phyloP scores from a whole-genome alignment of 1,140 invertebrate species.

The Drosophila gunungcola region DNA sequence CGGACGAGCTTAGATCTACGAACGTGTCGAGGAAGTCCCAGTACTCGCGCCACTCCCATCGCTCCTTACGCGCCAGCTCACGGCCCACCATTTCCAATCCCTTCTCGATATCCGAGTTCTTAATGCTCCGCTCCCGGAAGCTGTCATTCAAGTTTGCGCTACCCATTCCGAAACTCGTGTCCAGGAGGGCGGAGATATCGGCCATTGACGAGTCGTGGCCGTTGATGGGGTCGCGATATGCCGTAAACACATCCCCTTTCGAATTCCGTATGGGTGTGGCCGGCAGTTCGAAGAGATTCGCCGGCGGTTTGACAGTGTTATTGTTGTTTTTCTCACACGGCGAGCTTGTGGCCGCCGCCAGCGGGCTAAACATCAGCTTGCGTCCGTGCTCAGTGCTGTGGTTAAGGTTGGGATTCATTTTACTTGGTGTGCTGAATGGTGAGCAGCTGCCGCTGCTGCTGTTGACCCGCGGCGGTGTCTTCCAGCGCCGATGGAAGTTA shows the following conservation, averaged over 20 bases:
- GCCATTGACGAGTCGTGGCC: neutral
- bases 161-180: neutral
- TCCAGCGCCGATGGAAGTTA: slow-evolving; percentile 91
- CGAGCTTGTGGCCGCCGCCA: neutral
- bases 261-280: slow-evolving; percentile 40
- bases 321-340: slow-evolving; percentile 48
- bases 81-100: slow-evolving; percentile 93
- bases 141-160: slow-evolving; percentile 46
- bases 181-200: slow-evolving; percentile 10
- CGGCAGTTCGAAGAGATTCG: slow-evolving; percentile 9
- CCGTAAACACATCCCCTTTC: slow-evolving; percentile 28
- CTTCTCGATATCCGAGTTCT: slow-evolving; percentile 91
- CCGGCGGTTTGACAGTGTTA: neutral
- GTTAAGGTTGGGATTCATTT: slow-evolving; percentile 35
- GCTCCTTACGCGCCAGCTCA: slow-evolving; percentile 90
- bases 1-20: slow-evolving; percentile 89
- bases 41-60: slow-evolving; percentile 94
- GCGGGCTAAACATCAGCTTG: slow-evolving; percentile 32
- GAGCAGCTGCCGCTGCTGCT: slow-evolving; percentile 46
- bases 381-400: slow-evolving; percentile 15
- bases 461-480: slow-evolving; percentile 89
- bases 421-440: slow-evolving; percentile 61
- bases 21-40: slow-evolving; percentile 95
- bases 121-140: slow-evolving; percentile 85
- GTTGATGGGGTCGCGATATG: slow-evolving; percentile 20